These are phyloP conservation scores for Whitmania pigra DNA, from an alignment of 1,140 invertebrate species.

Conservation along the genomic window DNA sequence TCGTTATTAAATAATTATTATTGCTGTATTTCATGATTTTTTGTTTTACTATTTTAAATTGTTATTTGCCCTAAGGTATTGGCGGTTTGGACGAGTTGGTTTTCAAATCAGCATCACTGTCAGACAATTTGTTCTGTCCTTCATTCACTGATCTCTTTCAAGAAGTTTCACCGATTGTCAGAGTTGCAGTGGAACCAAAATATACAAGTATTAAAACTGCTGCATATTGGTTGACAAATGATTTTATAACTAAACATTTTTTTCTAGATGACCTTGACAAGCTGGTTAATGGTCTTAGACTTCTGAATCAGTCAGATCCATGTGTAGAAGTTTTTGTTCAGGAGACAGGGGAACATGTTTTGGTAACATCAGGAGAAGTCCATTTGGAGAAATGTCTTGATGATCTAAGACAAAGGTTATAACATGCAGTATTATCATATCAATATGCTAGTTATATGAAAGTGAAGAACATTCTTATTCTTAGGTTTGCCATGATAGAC, in stretches of 20 bases:
- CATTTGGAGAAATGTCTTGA: slow-evolving; percentile 87
- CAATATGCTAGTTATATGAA: neutral
- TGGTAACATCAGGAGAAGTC: slow-evolving; percentile 92
- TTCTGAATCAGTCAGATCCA: slow-evolving; percentile 80
- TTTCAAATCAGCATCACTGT: slow-evolving; percentile 81
- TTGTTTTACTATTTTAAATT: slow-evolving; percentile 13
- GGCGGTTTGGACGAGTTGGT: slow-evolving; percentile 72
- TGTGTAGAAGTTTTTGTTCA: slow-evolving; percentile 79
- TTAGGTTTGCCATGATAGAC: slow-evolving; percentile 46
- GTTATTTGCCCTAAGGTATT: slow-evolving; percentile 52
- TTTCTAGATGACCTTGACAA: slow-evolving; percentile 49
- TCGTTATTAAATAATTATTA: neutral
- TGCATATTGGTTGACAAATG: neutral
- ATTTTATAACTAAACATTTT: neutral
- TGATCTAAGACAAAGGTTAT: slow-evolving; percentile 56
- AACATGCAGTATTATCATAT: neutral
- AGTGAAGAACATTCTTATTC: slow-evolving; percentile 3
- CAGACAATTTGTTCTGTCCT: slow-evolving; percentile 66
- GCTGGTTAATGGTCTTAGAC: slow-evolving; percentile 63
- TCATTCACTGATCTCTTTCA: slow-evolving; percentile 72
- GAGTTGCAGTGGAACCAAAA: slow-evolving; percentile 83
- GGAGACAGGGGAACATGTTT: slow-evolving; percentile 85
- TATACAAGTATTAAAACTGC: slow-evolving; percentile 48
- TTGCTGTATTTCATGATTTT: neutral
- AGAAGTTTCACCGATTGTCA: slow-evolving; percentile 71